Base-by-base conservation (phyloP, 2,888 invertebrate species). In the Tortrix viridana region DNA sequence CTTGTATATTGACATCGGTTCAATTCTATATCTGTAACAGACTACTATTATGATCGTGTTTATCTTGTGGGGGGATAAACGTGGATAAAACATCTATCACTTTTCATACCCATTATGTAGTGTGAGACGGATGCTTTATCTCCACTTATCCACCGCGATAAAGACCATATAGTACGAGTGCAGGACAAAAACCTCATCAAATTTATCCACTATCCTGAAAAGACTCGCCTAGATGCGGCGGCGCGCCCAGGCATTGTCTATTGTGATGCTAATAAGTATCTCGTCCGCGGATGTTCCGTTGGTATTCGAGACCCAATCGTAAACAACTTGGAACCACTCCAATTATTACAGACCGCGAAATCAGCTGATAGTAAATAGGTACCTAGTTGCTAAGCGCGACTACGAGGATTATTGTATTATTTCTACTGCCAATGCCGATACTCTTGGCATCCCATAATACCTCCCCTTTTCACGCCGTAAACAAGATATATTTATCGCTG, bases 371-470 rank as follows among this genome's bases (percentile, higher is more conserved):
- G 60, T 16, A 49, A 59, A 52, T 26, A 26, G 26, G 26, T 44
- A 65, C 44, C 53, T 37, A 56, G 68, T 69, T 69, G 57, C 69
- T 65, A 67, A 20, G 66, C 55, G 41, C 49, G 41, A 38, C 59
- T 49, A 43, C 41, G 61, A 67, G 65, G 62, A 69, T 71, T 69
- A 72, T 60, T 57, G 66, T 69, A 65, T 60, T 58, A 60, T 70
- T 62, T 66, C 58, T 50, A 66, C 68, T 80, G 81, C 82, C 83
- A 82, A 79, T 78, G 72, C 67, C 74, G 69, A 72, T 73, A 69
- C 70, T 76, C 76, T 87, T 86, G 86, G 82, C 84, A 83, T 72
- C 74, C 70, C 68, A 67, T 74, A 73, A 75, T 67, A 69, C 70
- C 70, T 26, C 26, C 69, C 70, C 72, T 72, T 73, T 76, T 72